Percentiles rank a stretch among this genome's conserved stretches.
Conservation (phyloP, 2,797 vertebrate genomes). For the Poecilia gillii region DNA sequence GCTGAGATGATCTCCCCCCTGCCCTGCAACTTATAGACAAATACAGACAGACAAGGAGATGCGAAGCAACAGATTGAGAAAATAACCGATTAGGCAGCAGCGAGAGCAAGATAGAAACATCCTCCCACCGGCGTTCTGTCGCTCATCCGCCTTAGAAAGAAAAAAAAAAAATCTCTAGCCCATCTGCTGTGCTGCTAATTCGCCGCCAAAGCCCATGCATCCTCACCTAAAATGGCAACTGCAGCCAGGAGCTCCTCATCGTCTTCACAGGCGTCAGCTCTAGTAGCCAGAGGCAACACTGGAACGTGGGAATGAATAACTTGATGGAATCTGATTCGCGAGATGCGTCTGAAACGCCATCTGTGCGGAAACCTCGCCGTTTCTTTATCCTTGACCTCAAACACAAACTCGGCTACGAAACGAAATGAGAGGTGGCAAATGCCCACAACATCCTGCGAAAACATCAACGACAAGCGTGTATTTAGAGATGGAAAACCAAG, state of each 20-base stretch:
- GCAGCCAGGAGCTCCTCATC: slow-evolving; percentile 26
- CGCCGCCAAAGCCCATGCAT: slow-evolving; percentile 42
- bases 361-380: slow-evolving; percentile 15
- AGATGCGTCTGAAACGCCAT: slow-evolving; percentile 19
- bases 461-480: not conserved
- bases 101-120: slow-evolving; percentile 42
- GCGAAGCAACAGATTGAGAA: slow-evolving; percentile 63
- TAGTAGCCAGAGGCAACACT: not conserved
- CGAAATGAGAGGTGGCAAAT: not conserved
- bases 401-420: not conserved
- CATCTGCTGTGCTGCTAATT: slow-evolving; percentile 58
- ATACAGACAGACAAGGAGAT: slow-evolving; percentile 28
- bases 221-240: slow-evolving; percentile 23
- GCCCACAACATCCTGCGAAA: not conserved
- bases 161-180: slow-evolving; percentile 26
- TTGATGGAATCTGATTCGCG: slow-evolving; percentile 25
- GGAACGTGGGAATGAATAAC: slow-evolving; percentile 22
- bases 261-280: slow-evolving; percentile 6
- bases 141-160: slow-evolving; percentile 35
- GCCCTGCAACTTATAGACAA: slow-evolving; percentile 22
- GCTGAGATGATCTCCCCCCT: slow-evolving; percentile 32
- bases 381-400: not conserved
- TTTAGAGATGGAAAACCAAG: not conserved
- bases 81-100: slow-evolving; percentile 54
- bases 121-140: slow-evolving; percentile 66